A percentile compares a stretch with the other conserved stretches of the same genome.
Evolutionary conservation across 2,888 invertebrate species (phyloP).

Genomic region (Hydriomena furcata): DNA sequence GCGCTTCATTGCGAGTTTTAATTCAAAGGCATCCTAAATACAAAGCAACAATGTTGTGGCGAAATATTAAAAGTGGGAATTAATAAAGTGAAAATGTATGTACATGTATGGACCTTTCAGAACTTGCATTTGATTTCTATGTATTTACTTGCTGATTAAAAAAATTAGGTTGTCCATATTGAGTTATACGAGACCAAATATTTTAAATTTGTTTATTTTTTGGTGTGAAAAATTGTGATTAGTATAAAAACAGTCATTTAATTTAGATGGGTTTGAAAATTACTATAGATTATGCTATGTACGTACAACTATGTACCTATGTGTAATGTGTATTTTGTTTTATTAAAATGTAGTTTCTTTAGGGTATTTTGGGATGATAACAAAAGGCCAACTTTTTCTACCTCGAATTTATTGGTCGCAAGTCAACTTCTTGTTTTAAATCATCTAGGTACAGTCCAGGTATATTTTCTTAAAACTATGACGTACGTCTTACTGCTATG

Average conservation of each 20-base stretch:
- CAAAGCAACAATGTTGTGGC: too few species aligned
- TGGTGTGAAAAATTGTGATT: conserved; percentile 19
- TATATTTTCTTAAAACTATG: neutral
- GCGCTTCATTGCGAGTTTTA: too few species aligned
- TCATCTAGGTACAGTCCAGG: conserved; percentile 4
- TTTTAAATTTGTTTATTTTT: conserved; percentile 7
- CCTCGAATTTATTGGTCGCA: too few species aligned
- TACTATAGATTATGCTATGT: neutral
- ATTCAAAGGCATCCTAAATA: too few species aligned
- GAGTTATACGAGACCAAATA: conserved; percentile 34
- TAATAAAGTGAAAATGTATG: too few species aligned
- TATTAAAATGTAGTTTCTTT: too few species aligned
- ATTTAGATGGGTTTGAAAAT: conserved; percentile 4
- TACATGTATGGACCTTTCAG: neutral
- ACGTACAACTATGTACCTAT: neutral
- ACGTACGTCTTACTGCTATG: too few species aligned
- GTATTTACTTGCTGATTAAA: neutral
- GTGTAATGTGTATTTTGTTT: neutral
- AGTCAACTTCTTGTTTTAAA: neutral
- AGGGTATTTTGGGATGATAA: too few species aligned
- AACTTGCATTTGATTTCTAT: too few species aligned
- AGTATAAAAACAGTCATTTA: conserved; percentile 18
- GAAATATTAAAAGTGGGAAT: too few species aligned
- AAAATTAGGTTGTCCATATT: conserved; percentile 11
- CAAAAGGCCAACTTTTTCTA: too few species aligned